Conservation (phyloP, 92 coral and sea anemone genomes). For the Phenganax stokvisi region DNA sequence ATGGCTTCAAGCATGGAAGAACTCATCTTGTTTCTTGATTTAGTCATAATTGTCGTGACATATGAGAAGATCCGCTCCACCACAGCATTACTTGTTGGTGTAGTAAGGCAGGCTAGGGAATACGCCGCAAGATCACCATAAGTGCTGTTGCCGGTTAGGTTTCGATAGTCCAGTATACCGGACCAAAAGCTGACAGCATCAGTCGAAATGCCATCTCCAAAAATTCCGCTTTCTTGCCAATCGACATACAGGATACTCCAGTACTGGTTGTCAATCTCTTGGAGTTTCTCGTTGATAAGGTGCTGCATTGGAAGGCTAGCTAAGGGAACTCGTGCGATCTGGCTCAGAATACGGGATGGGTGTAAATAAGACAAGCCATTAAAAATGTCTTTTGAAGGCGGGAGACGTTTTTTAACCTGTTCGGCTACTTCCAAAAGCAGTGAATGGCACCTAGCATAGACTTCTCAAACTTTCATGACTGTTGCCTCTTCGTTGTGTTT, state of each 20-base stretch:
- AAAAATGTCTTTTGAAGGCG: constrained; percentile 8
- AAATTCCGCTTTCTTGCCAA: constrained; percentile 5
- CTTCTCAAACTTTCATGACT: constrained; percentile 13
- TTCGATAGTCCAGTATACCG: not conserved
- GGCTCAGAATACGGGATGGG: constrained; percentile 8
- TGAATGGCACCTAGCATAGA: constrained; percentile 3
- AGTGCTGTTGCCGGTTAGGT: constrained; percentile 19
- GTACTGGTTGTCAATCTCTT: constrained; percentile 5
- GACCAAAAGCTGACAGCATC: constrained; percentile 20
- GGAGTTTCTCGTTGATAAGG: not conserved
- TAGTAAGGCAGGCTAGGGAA: constrained; percentile 22
- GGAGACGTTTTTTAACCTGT: constrained; percentile 13
- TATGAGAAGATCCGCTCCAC: constrained; percentile 19
- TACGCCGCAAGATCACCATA: constrained; percentile 7
- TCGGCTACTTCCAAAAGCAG: constrained; percentile 3
- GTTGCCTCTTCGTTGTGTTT: not conserved
- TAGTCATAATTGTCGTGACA: constrained; percentile 12
- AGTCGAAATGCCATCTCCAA: constrained; percentile 14
- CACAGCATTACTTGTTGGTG: constrained; percentile 27
- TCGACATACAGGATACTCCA: constrained; percentile 2
- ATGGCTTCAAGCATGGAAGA: constrained; percentile 16
- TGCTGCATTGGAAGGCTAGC: constrained; percentile 16
- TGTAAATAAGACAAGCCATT: not conserved
- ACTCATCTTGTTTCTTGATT: constrained; percentile 19
- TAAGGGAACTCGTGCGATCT: not conserved